Conservation (phyloP, 2,113 vertebrate species). For the Oriolus oriolus region DNA sequence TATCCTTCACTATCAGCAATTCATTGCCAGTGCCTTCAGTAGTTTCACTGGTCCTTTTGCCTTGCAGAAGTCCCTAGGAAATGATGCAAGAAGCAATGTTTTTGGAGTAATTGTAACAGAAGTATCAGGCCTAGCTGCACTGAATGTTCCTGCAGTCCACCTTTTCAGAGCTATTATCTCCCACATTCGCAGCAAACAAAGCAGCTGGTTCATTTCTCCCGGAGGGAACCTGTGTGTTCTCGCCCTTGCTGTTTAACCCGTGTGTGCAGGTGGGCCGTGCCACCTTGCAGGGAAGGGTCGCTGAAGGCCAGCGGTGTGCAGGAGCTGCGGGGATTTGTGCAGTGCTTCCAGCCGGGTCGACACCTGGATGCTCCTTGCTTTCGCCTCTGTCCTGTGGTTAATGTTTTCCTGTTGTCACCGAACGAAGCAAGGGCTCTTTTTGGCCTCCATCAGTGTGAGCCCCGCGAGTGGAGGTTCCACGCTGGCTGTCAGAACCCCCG, state of each 20-base stretch:
- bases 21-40: neutral
- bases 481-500: rapidly evolving
- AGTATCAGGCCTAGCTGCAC: neutral
- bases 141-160: neutral
- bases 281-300: neutral
- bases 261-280: rapidly evolving
- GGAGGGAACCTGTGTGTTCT: rapidly evolving
- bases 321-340: rapidly evolving
- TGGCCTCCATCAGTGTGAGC: neutral
- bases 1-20: neutral
- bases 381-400: rapidly evolving
- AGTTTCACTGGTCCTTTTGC: neutral
- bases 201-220: neutral
- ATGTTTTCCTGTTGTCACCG: too few relatives aligned
- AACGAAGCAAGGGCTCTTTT: neutral
- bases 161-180: neutral
- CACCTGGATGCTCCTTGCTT: neutral
- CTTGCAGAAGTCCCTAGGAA: neutral
- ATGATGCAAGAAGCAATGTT: neutral
- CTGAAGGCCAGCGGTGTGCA: rapidly evolving
- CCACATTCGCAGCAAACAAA: rapidly evolving
- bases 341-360: rapidly evolving
- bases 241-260: neutral
- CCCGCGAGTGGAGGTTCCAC: rapidly evolving
- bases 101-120: neutral